Percentiles rank a stretch among this genome's conserved stretches.
These are phyloP conservation scores for Deroplatys truncata DNA, from an alignment of 2,888 invertebrate species.

Conservation along the genomic window DNA sequence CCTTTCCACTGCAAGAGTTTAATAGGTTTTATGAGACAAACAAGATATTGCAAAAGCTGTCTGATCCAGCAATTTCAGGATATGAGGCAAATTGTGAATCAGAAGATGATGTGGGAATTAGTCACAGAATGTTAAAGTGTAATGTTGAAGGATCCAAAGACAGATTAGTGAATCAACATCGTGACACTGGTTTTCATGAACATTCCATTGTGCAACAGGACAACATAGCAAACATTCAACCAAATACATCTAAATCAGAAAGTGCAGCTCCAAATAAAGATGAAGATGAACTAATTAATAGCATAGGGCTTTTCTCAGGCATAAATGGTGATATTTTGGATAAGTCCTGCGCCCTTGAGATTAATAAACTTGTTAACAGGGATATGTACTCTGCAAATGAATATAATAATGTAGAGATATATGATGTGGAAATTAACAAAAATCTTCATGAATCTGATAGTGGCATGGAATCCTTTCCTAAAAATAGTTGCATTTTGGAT, in stretches of 20 bases:
- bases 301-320: not conserved
- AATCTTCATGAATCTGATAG: not conserved
- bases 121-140: not conserved
- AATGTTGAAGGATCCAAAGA: not conserved
- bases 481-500: not conserved
- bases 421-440: not conserved
- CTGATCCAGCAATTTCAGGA: not conserved
- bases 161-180: not conserved
- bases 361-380: not conserved
- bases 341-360: not conserved
- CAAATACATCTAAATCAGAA: not conserved
- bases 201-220: not conserved
- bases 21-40: not conserved
- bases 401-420: not conserved
- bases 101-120: not conserved
- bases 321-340: not conserved
- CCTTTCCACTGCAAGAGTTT: not conserved
- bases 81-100: not conserved
- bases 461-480: not conserved
- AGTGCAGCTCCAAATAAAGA: not conserved
- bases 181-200: not conserved
- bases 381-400: not conserved
- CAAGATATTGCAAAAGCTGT: not conserved
- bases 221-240: not conserved
- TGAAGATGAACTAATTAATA: not conserved